Base-by-base conservation (phyloP, 2,797 vertebrate genomes). In the Peromyscus eremicus region DNA sequence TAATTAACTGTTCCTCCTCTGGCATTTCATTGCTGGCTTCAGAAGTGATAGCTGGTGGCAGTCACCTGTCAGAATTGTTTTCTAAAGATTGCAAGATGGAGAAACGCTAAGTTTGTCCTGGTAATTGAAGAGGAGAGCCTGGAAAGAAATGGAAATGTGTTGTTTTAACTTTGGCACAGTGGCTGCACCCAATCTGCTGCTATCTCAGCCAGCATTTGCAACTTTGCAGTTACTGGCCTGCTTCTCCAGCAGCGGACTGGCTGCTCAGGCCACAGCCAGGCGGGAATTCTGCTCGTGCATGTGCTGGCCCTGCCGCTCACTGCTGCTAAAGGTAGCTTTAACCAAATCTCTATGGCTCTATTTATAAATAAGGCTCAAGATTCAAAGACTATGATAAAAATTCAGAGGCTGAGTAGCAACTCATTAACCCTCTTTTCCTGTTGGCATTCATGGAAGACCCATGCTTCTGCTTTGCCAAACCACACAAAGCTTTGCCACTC, bases 1-100 rank as follows among this genome's bases (percentile, higher is more conserved):
- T 97, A 98, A 97, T 98, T 87, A 97, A 91, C 83, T 1, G 0
- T 97, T 97, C 89, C 16, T 97, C 92, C 95, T 96, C 92, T 97
- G 91, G 89, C 29, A 95, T 94, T 97, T 98, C 96, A 93, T 96
- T 96, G 75, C 87, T 94, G 62, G 32, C 95, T 98, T 98, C 75
- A 89, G 34, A 97, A 98, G 64, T 92, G 85, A 94, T 68, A 88
- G 95, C 43, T 66, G 57, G 89, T 96, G 89, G 52, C 92, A 96
- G 88, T 93, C 89, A 93, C 97, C 85, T 98, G 87, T 98, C 96
- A 97, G 17, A 16, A 64, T 77, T 86, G 93, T 95, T 95, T 75
- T 96, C 11, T 84, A 83, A 97, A 97, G 95, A 60, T 81, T 25
- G 90, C 55, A 96, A 97, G 95, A 71, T 95, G 76, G 89, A 96